Evolutionary conservation across 1,140 invertebrate species (phyloP), one percentile per base, ranked within the genome.

Genomic region (Drosophila santomea): DNA sequence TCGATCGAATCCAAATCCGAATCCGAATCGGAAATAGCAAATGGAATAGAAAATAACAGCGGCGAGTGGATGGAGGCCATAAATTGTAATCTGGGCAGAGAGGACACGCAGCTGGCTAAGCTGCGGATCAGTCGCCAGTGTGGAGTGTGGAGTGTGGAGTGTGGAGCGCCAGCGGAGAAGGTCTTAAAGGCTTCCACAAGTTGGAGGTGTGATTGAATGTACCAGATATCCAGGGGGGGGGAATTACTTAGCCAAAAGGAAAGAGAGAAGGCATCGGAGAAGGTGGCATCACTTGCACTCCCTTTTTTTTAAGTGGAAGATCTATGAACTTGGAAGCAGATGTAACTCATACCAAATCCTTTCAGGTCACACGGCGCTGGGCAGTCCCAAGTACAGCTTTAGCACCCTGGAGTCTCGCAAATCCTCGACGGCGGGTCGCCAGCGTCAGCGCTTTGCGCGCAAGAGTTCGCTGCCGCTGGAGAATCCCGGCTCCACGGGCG

Each of bases 371-470:
- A 90, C 91, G 12, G 59, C 81, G 11, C 66, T 91, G 62, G 90
- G 91, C 35, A 92, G 92, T 61, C 91, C 91, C 58, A 92, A 92
- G 90, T 92, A 92, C 63, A 92, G 91, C 76, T 92, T 91, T 71
- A 92, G 81, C 74, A 92, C 92, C 14, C 64, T 92, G 68, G 92
- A 92, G 54, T 92, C 92, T 35, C 83, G 92, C 39, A 92, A 92
- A 56, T 92, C 90, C 15, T 80, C 75, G 5, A 55, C 67, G 38
- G 52, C 67, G 3, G 80, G 84, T 8, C 38, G 91, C n/a, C 92
- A 90, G 51, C 81, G 91, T 0, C 91, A 91, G 57, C 78, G 89
- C 1, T 90, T 89, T 15, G 74, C 86, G 23, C 75, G 92, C 2
- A 92, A 92, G 74, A 92, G 92, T 56, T 92, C 92, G 50, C 61